Base-by-base conservation (phyloP, 1,140 invertebrate species). In the Battus philenor region DNA sequence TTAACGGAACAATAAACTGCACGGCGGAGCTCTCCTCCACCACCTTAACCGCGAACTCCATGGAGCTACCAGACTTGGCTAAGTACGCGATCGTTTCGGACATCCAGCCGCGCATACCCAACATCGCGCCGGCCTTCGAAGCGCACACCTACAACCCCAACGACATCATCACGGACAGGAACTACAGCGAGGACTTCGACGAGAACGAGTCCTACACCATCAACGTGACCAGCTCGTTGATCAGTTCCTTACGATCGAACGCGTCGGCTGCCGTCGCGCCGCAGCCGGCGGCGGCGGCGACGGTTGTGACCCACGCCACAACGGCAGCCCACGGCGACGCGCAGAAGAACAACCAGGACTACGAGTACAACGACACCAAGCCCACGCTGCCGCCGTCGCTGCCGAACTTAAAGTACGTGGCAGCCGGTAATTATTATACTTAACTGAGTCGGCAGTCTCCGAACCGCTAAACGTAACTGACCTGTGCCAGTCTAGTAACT, bases 301-400 rank as follows among this genome's bases (percentile, higher is more conserved):
- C 64, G 15, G 27, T 46, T 1, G 36, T 44, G 5, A 49, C 47
- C 3, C 55, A 59, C 2, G 34, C 64, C 13, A 49, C 53, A 7
- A 64, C 52, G 5, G 22, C 24, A 11, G 61, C 72, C 13, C 55
- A 68, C 46, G 43, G 63, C 27, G 4, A 59, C 79, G 7, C 56
- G 79, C 11, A 83, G 50, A 88, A 87, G 53, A 81, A 68, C 0
- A 87, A 87, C 60, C 73, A 80, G n/a, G 87, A 89, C 52, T 86
- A 87, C 51, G 88, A 90, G 49, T 92, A 91, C 55, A 91, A 93
- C 62, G 93, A 93, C 59, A 89, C 90, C 49, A 90, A 91, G 48
- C 90, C 90, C 1, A 90, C 90, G 2, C 66, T 93, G 39, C 93
- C 92, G 5, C 92, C 92, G 6, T 93, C 92, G 0, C 73, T 94